Conservation (phyloP, 2,888 invertebrate species). For the Phrixothrix hirtus region DNA sequence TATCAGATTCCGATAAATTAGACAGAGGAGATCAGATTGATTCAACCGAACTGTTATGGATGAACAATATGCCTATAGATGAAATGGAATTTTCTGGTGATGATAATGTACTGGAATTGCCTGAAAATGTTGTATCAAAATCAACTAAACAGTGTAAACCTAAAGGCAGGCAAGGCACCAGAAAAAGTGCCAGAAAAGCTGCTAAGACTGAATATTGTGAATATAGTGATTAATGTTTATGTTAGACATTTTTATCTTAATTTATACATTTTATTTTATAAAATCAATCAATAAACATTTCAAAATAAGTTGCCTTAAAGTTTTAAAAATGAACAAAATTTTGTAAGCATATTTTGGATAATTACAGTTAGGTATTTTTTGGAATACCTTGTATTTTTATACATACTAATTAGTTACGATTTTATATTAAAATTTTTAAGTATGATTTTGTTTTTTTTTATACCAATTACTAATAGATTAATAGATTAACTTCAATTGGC, state of each 20-base stretch:
- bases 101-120: slow-evolving; percentile 41
- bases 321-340: background rate
- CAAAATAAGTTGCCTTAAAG: too few species aligned
- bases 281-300: background rate
- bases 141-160: slow-evolving; percentile 34
- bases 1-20: slow-evolving; percentile 35
- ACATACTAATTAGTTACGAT: background rate
- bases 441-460: background rate
- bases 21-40: slow-evolving; percentile 34
- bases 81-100: slow-evolving; percentile 37
- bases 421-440: background rate
- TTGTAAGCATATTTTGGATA: background rate
- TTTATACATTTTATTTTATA: background rate
- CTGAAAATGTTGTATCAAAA: slow-evolving; percentile 36
- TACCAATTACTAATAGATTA: background rate
- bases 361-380: too few species aligned
- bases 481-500: background rate
- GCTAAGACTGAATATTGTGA: slow-evolving; percentile 42
- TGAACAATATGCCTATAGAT: slow-evolving; percentile 16
- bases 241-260: background rate
- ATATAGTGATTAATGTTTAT: slow-evolving; percentile 41
- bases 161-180: slow-evolving; percentile 37
- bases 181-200: slow-evolving; percentile 44
- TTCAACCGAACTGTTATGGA: slow-evolving; percentile 32
- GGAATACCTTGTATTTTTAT: too few species aligned